Conservation (phyloP, 1,140 invertebrate genomes). For the Pogonomyrmex californicus region DNA sequence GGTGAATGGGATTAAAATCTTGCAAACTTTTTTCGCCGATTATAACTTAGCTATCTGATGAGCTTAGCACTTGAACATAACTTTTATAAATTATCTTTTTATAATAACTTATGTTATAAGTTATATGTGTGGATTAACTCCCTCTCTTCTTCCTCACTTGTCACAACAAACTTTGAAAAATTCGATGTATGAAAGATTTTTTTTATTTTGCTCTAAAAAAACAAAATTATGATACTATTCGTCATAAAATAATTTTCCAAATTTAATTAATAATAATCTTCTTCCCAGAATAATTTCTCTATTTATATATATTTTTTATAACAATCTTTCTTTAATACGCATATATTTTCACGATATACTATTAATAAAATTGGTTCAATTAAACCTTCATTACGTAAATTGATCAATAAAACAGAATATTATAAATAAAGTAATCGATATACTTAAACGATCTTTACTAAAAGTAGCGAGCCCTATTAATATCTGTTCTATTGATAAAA, state of each 20-base stretch:
- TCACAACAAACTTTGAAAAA: background rate
- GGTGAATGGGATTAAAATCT: slow-evolving; percentile 31
- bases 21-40: slow-evolving; percentile 24
- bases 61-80: background rate
- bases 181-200: background rate
- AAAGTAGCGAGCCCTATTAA: background rate
- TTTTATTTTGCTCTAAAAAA: background rate
- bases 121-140: background rate
- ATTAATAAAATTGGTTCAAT: background rate
- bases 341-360: background rate
- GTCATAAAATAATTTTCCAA: background rate
- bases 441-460: background rate
- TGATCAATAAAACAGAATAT: background rate
- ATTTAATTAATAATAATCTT: background rate
- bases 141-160: background rate
- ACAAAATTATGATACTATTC: background rate
- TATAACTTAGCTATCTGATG: slow-evolving; percentile 20
- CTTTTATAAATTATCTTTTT: slow-evolving; percentile 4
- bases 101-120: background rate
- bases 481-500: background rate
- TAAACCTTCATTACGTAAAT: background rate
- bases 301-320: background rate
- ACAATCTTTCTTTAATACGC: background rate
- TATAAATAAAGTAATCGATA: background rate
- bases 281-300: background rate